These are phyloP conservation scores for Setophaga coronata DNA, from an alignment of 2,113 vertebrate species.

Conservation along the genomic window DNA sequence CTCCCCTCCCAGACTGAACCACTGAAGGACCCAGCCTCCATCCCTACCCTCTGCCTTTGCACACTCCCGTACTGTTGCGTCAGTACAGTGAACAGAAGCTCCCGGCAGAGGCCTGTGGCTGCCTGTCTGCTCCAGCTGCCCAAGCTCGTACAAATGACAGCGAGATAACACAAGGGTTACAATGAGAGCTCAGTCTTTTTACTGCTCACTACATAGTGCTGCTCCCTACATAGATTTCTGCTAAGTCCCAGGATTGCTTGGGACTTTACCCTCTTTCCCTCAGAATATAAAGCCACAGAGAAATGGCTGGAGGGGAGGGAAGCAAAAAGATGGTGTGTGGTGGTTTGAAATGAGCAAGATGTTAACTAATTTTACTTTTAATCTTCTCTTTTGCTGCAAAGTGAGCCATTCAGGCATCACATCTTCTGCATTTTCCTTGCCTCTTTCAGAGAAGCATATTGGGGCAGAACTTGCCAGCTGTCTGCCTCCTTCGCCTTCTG, in stretches of 20 bases:
- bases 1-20: not conserved
- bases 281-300: not conserved
- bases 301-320: not conserved
- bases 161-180: not conserved
- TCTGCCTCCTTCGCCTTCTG: constrained; percentile 97
- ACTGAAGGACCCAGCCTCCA: not conserved
- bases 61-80: accelerated
- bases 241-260: not conserved
- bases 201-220: not conserved
- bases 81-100: not conserved
- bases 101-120: not conserved
- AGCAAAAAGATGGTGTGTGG: not conserved
- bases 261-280: not conserved
- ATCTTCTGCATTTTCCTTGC: constrained; percentile 97
- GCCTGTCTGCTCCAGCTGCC: not conserved
- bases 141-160: accelerated
- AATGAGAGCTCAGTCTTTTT: not conserved
- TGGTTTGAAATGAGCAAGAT: constrained; percentile 82
- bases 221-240: not conserved
- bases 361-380: constrained; percentile 92
- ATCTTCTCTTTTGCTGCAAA: constrained; percentile 89
- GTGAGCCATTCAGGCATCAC: constrained; percentile 88
- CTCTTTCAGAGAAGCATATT: constrained; percentile 99
- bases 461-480: constrained; percentile 99
- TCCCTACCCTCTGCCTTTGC: not conserved